Conservation (phyloP, 2,888 invertebrate species). For the Lordiphosa fenestrarum region DNA sequence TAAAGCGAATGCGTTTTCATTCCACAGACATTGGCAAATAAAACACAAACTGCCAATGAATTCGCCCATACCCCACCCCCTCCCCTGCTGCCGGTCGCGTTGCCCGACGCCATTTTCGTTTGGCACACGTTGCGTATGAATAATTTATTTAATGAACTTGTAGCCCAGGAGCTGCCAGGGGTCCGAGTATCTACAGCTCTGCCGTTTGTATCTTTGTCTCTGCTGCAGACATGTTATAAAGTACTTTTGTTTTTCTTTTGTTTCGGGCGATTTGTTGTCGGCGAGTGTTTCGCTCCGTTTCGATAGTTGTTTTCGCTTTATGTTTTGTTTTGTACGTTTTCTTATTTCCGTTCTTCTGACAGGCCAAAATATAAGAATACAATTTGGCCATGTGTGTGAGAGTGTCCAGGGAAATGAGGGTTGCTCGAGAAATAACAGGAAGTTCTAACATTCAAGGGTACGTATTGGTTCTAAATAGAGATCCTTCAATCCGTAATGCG, state of each 20-base stretch:
- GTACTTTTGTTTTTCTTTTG: constrained; percentile 63
- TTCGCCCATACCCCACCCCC: constrained; percentile 7
- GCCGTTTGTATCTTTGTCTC: constrained; percentile 40
- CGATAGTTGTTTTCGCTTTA: constrained; percentile 43
- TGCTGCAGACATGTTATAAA: constrained; percentile 63
- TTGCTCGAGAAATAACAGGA: neutral
- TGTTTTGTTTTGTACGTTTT: constrained; percentile 6
- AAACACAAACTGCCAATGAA: constrained; percentile 59
- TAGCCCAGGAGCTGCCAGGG: constrained; percentile 26
- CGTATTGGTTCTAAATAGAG: too few relatives aligned
- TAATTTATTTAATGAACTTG: constrained; percentile 78
- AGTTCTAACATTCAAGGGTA: too few relatives aligned
- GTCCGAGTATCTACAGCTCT: constrained; percentile 8
- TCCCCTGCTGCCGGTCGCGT: constrained; percentile 35
- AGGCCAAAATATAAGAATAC: constrained; percentile 45
- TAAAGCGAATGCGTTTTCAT: constrained; percentile 78
- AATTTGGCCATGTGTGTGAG: constrained; percentile 32
- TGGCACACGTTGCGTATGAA: constrained; percentile 76
- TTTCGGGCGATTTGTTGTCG: constrained; percentile 63
- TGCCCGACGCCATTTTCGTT: constrained; percentile 64
- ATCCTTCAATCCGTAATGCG: too few relatives aligned
- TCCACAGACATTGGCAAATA: constrained; percentile 62
- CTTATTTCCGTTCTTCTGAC: constrained; percentile 48
- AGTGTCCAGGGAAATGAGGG: constrained; percentile 15
- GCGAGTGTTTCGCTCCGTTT: constrained; percentile 37